These are phyloP conservation scores for Matsumurasca onukii DNA, from an alignment of 1,140 invertebrate genomes.

Conservation along the genomic window DNA sequence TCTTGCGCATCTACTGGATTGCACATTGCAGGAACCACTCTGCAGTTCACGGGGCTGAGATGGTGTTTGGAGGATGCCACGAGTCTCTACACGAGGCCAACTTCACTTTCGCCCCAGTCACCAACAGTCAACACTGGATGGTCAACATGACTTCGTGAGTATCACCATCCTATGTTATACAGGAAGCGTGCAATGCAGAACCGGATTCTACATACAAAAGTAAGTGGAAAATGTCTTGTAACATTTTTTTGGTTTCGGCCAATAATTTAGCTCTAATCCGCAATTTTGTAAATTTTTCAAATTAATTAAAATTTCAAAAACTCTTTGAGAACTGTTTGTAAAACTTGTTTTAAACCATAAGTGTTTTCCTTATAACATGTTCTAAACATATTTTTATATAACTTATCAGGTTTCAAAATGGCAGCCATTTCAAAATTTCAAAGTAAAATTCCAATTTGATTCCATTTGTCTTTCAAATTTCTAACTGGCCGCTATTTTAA, in stretches of 20 bases:
- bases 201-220: no score
- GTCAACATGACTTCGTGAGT: conserved; percentile 10
- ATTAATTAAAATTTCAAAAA: background rate
- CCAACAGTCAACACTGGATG: background rate
- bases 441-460: no score
- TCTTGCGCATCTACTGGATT: no score
- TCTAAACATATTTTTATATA: no score
- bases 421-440: no score
- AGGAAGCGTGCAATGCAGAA: background rate
- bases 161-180: background rate
- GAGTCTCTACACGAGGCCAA: background rate
- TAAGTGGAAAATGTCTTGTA: no score
- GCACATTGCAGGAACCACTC: background rate
- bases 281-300: background rate
- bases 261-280: background rate
- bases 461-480: no score
- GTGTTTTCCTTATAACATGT: background rate
- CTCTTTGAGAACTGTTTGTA: background rate
- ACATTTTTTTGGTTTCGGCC: no score
- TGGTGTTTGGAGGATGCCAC: background rate
- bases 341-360: background rate
- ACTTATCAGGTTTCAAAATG: no score
- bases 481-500: background rate
- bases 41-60: background rate
- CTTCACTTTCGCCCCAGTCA: background rate